These are phyloP conservation scores for Tigriopus californicus DNA, from an alignment of 2,888 invertebrate genomes.

Conservation along the genomic window DNA sequence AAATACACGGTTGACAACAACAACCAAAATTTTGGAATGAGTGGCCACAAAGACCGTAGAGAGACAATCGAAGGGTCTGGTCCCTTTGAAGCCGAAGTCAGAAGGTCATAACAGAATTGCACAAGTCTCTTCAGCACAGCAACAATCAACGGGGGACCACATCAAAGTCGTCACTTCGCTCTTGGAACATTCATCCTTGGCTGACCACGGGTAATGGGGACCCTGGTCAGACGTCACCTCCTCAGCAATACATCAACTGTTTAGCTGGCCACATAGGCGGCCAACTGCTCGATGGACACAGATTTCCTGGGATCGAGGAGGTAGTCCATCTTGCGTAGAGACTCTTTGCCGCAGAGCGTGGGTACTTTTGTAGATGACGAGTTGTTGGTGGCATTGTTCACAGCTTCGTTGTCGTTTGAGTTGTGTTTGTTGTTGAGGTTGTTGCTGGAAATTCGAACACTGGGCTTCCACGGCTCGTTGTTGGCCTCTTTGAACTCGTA, in stretches of 20 bases:
- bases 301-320: slow-evolving; percentile 20
- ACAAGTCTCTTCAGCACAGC: too few species aligned
- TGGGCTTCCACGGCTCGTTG: slow-evolving; percentile 15
- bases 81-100: too few species aligned
- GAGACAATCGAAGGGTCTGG: too few species aligned
- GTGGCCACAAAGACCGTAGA: too few species aligned
- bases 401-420: neutral
- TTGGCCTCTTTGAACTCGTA: slow-evolving; percentile 26
- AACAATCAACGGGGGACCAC: too few species aligned
- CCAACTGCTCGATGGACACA: slow-evolving; percentile 20
- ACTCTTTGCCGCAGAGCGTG: slow-evolving; percentile 20
- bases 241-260: neutral
- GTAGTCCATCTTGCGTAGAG: slow-evolving; percentile 20
- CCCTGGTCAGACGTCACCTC: too few species aligned
- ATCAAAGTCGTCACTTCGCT: too few species aligned
- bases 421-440: slow-evolving; percentile 12
- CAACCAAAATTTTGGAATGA: too few species aligned
- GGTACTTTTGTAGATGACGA: slow-evolving; percentile 6
- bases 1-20: too few species aligned
- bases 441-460: slow-evolving; percentile 13
- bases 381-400: slow-evolving; percentile 13
- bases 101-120: too few species aligned
- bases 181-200: too few species aligned
- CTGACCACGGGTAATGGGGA: too few species aligned
- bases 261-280: slow-evolving; percentile 22